These are phyloP conservation scores for Cyrtodaria siliqua DNA, from an alignment of 2,888 invertebrate genomes.

Conservation along the genomic window DNA sequence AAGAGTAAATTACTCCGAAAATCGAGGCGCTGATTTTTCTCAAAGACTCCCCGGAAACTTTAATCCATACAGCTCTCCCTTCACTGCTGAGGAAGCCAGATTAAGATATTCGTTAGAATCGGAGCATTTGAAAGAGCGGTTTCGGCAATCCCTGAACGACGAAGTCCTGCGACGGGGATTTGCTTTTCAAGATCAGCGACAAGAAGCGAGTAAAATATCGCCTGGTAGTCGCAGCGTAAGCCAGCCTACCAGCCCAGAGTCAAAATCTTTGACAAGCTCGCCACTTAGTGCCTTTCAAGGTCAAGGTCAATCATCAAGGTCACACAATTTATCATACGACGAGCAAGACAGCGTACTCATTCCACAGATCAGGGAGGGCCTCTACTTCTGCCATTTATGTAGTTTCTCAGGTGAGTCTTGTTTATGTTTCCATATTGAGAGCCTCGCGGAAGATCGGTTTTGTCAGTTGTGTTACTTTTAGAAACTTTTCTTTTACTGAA, in stretches of 20 bases:
- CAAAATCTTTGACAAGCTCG: conserved; percentile 31
- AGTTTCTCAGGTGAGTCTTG: conserved; percentile 84
- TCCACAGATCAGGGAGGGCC: conserved; percentile 66
- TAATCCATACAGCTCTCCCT: conserved; percentile 33
- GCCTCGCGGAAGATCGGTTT: too few species aligned
- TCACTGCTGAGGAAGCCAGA: conserved; percentile 49
- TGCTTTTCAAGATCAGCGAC: not conserved
- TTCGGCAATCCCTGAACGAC: not conserved
- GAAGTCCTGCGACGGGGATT: conserved; percentile 17
- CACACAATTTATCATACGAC: conserved; percentile 40
- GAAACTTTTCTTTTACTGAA: too few species aligned
- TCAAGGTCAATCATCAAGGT: conserved; percentile 8
- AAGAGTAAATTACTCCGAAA: conserved; percentile 3
- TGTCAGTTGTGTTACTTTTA: too few species aligned
- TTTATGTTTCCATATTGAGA: too few species aligned
- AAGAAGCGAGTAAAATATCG: not conserved
- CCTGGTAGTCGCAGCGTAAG: conserved; percentile 26
- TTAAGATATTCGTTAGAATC: conserved; percentile 46
- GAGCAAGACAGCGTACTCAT: conserved; percentile 40
- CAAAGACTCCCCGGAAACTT: conserved; percentile 49
- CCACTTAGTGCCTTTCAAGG: conserved; percentile 17
- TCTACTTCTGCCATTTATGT: conserved; percentile 88
- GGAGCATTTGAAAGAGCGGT: conserved; percentile 33
- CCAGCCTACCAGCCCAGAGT: conserved; percentile 44
- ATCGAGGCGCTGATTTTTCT: conserved; percentile 15